Percentiles rank a stretch among this genome's conserved stretches.
Evolutionary conservation across 2,113 vertebrate genomes (phyloP).

Genomic region (Gulo gulo): DNA sequence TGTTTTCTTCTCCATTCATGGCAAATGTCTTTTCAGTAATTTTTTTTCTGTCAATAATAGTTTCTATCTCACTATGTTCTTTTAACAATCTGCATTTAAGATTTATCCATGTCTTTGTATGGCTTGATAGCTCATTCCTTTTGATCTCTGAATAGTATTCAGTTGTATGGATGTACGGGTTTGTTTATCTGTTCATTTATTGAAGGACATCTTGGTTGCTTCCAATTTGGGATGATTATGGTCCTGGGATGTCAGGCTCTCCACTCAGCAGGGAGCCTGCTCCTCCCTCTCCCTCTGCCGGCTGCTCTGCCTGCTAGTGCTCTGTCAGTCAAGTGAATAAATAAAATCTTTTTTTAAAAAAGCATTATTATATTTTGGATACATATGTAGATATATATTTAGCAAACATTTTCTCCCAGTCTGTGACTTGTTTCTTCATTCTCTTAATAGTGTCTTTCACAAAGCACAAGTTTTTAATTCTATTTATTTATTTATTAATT

Average conservation of each 20-base stretch:
- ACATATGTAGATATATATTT: background rate
- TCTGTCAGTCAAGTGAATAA: background rate
- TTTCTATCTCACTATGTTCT: background rate
- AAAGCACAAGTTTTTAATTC: background rate
- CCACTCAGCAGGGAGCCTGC: background rate
- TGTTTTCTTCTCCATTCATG: background rate
- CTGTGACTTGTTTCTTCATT: background rate
- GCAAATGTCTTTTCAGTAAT: background rate
- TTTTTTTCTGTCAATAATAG: background rate
- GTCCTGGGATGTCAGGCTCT: background rate
- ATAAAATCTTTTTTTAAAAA: background rate
- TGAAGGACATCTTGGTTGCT: background rate
- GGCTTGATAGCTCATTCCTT: background rate
- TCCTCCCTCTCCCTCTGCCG: background rate
- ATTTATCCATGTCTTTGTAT: background rate
- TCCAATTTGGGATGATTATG: background rate
- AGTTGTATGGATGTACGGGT: background rate
- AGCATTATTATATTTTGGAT: background rate
- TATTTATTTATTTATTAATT: too few relatives aligned
- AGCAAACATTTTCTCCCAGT: background rate
- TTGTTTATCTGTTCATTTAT: background rate
- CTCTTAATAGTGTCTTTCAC: background rate
- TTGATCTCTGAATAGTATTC: background rate
- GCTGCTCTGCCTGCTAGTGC: background rate
- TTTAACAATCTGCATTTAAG: background rate